These are phyloP conservation scores for Nyctibius bracteatus DNA, from an alignment of 2,113 vertebrate genomes.

Conservation along the genomic window DNA sequence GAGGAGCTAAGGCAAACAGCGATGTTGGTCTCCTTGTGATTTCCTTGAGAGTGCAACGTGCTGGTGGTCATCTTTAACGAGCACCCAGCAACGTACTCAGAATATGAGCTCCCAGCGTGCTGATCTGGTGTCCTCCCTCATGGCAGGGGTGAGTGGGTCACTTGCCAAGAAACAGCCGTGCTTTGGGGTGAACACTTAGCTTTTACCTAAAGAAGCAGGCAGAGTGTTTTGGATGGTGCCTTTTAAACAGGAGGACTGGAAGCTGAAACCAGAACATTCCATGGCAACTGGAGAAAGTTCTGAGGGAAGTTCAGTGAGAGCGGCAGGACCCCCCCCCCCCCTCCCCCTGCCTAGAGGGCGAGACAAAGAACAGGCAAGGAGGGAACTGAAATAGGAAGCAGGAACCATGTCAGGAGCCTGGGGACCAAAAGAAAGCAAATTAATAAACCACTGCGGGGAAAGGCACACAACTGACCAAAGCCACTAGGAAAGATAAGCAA, in stretches of 20 bases:
- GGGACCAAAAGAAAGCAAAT: slow-evolving; percentile 47
- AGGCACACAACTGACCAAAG: not conserved
- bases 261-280: slow-evolving; percentile 46
- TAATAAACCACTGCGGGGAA: slow-evolving; percentile 37
- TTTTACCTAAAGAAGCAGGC: not conserved
- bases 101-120: not conserved
- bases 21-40: not conserved
- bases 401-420: slow-evolving; percentile 46
- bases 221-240: not conserved
- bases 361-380: slow-evolving; percentile 62
- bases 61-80: not conserved
- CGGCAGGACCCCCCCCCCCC: not conserved
- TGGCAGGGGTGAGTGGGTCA: not conserved
- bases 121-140: not conserved
- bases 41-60: not conserved
- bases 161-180: not conserved
- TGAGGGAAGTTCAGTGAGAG: slow-evolving; percentile 16
- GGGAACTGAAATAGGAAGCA: slow-evolving; percentile 62
- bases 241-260: slow-evolving; percentile 6
- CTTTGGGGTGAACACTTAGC: not conserved
- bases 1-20: not conserved
- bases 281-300: slow-evolving; percentile 48
- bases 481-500: slow-evolving; percentile 18
- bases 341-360: slow-evolving; percentile 28
- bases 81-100: not conserved